Percentiles rank a stretch among this genome's conserved stretches.
Conservation (phyloP, 2,797 vertebrate species). For the Sebastes minor region DNA sequence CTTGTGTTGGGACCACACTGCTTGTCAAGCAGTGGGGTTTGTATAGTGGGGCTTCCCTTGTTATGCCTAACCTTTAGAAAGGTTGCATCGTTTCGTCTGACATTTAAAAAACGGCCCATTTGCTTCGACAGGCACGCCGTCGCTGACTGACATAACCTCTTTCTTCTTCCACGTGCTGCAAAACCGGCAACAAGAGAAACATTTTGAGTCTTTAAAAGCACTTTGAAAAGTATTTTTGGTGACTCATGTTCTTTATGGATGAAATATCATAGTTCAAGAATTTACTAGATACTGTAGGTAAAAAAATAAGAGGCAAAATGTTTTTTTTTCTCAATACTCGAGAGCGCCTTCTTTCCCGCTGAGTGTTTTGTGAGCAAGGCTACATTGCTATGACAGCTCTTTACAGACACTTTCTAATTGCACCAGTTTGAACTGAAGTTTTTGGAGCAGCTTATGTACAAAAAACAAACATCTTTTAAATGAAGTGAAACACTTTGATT, state of each 20-base stretch:
- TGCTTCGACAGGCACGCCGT: conserved; percentile 21
- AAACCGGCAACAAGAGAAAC: not conserved
- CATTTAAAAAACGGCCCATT: conserved; percentile 71
- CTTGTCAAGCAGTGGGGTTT: conserved; percentile 31
- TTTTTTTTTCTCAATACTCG: not conserved
- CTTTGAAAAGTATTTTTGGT: not conserved
- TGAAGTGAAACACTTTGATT: not conserved
- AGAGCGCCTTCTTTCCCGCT: not conserved
- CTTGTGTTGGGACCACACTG: conserved; percentile 13
- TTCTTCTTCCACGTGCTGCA: not conserved
- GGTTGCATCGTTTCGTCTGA: conserved; percentile 67
- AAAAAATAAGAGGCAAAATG: not conserved
- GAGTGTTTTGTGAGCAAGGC: not conserved
- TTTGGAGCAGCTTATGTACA: not conserved
- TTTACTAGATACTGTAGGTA: not conserved
- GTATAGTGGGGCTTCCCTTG: conserved; percentile 50
- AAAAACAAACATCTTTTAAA: not conserved
- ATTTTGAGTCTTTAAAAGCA: not conserved
- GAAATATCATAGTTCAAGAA: not conserved
- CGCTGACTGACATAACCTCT: conserved; percentile 11
- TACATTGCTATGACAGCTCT: not conserved
- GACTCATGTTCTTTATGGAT: not conserved
- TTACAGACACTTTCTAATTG: not conserved
- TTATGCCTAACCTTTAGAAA: conserved; percentile 77
- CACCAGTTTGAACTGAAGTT: not conserved